A percentile compares a stretch with the other conserved stretches of the same genome.
Conservation (phyloP, 1,140 invertebrate genomes). For the Ceratosolen solmsi region DNA sequence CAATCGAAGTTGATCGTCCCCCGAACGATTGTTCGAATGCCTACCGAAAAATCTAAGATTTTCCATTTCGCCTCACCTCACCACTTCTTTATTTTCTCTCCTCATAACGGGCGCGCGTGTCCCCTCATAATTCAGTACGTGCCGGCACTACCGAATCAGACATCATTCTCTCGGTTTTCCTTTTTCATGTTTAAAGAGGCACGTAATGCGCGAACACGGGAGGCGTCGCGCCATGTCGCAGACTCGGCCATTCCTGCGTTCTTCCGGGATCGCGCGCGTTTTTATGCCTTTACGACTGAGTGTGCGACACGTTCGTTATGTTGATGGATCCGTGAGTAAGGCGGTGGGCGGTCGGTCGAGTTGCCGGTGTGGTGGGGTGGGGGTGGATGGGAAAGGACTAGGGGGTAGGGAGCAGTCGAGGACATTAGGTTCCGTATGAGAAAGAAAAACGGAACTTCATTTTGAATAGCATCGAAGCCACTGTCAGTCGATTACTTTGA, state of each 20-base stretch:
- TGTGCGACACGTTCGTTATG: constrained; percentile 26
- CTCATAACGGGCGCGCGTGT: constrained; percentile 27
- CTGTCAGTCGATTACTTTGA: constrained; percentile 11
- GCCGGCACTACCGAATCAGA: constrained; percentile 28
- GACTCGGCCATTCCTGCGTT: neutral
- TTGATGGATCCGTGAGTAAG: neutral
- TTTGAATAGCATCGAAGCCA: neutral
- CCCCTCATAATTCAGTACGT: constrained; percentile 45
- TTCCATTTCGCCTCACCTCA: neutral
- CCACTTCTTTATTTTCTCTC: neutral
- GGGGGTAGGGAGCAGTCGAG: no score
- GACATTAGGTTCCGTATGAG: neutral
- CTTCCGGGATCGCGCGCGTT: constrained; percentile 36
- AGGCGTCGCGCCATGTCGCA: constrained; percentile 7
- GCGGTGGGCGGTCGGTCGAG: no score
- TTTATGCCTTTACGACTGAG: constrained; percentile 12
- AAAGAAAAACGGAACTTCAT: neutral
- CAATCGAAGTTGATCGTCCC: neutral
- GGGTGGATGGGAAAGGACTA: no score
- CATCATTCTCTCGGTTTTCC: constrained; percentile 14
- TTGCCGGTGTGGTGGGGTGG: no score
- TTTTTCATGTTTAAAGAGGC: constrained; percentile 31
- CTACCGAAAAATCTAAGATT: constrained; percentile 9
- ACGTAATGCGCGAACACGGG: constrained; percentile 48
- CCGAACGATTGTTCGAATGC: neutral